These are phyloP conservation scores for Stratiolaelaps scimitus DNA, from an alignment of 1,140 invertebrate genomes.

Conservation along the genomic window DNA sequence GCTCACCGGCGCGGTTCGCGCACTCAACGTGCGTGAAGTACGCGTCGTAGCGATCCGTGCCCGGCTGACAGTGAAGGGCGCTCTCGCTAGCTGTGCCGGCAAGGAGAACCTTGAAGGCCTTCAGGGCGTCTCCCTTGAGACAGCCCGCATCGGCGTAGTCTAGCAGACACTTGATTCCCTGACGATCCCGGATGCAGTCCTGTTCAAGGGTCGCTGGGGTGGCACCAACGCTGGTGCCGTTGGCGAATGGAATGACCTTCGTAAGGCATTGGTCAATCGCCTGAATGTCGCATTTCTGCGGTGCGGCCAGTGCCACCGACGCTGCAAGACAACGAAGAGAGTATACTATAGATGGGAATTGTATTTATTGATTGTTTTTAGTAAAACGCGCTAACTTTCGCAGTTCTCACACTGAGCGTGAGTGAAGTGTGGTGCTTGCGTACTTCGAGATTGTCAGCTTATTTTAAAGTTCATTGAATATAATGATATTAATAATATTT, in stretches of 20 bases:
- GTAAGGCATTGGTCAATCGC: constrained; percentile 4
- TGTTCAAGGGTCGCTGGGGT: not conserved
- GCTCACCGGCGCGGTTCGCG: not conserved
- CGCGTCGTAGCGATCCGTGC: not conserved
- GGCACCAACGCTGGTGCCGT: not conserved
- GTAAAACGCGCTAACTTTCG: too few species aligned
- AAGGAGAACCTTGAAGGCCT: not conserved
- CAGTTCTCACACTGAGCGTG: too few species aligned
- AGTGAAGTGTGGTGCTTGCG: too few species aligned
- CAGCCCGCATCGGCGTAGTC: constrained; percentile 13
- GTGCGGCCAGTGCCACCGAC: constrained; percentile 6
- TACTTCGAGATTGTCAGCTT: too few species aligned
- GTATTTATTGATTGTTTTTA: too few species aligned
- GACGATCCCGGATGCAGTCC: not conserved
- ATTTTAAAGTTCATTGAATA: too few species aligned
- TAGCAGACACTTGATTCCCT: constrained; percentile 5
- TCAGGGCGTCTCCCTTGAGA: constrained; percentile 2
- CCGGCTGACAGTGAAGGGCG: constrained; percentile 2
- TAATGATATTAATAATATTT: too few species aligned
- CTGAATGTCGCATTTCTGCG: not conserved
- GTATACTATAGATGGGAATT: too few species aligned
- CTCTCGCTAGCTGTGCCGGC: not conserved
- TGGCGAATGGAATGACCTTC: not conserved
- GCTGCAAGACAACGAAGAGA: not conserved
- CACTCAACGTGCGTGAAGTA: not conserved